phyloP scores from a whole-genome alignment of 2,888 invertebrate genomes.

The Aproaerema taeniolella region DNA sequence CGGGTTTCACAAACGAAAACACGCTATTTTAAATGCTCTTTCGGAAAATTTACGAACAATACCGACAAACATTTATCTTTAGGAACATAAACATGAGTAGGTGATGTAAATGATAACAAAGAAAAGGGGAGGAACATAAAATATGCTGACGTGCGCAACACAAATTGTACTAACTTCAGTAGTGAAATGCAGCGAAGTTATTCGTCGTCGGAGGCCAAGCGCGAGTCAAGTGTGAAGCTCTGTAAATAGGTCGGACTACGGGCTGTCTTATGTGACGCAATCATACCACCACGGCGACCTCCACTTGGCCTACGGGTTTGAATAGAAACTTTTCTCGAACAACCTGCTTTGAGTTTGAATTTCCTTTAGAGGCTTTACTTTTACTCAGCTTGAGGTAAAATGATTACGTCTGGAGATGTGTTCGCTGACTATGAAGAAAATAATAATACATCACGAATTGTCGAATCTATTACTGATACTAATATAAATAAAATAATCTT shows the following conservation, averaged over 20 bases:
- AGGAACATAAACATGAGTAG: slow-evolving; percentile 22
- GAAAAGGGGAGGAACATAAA: slow-evolving; percentile 38
- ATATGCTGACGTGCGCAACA: slow-evolving; percentile 54
- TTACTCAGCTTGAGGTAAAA: too few relatives aligned
- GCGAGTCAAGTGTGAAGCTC: slow-evolving; percentile 53
- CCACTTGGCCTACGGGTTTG: not conserved
- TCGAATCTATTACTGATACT: too few relatives aligned
- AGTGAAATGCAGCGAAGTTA: slow-evolving; percentile 60
- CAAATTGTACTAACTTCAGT: slow-evolving; percentile 62
- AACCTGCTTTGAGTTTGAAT: not conserved
- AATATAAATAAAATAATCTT: too few relatives aligned
- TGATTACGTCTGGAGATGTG: too few relatives aligned
- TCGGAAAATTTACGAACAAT: slow-evolving; percentile 1
- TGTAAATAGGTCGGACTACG: slow-evolving; percentile 42
- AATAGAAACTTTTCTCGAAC: not conserved
- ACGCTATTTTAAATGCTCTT: too few relatives aligned
- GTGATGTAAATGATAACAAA: slow-evolving; percentile 15
- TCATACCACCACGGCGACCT: not conserved
- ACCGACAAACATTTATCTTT: slow-evolving; percentile 15
- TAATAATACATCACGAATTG: too few relatives aligned
- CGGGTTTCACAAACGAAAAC: too few relatives aligned
- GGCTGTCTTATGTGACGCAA: not conserved
- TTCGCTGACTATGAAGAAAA: too few relatives aligned
- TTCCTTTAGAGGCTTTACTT: too few relatives aligned
- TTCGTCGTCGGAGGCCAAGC: slow-evolving; percentile 42